phyloP scores from a whole-genome alignment of 1,140 invertebrate species.

The Cepaea nemoralis region DNA sequence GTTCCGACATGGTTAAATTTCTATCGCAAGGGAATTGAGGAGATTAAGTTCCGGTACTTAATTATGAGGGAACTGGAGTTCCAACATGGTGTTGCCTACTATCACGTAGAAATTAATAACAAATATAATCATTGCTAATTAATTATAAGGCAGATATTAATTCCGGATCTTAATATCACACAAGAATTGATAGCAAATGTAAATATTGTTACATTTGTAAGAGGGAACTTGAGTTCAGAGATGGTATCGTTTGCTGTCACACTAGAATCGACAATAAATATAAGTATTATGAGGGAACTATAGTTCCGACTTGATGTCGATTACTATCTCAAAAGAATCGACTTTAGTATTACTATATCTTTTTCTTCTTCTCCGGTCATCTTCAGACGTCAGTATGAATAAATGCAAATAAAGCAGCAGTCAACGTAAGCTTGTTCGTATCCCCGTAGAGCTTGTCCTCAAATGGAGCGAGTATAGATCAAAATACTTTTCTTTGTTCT shows the following conservation, averaged over 20 bases:
- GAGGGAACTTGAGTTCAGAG: not conserved
- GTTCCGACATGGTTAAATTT: not conserved
- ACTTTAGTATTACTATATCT: too few species aligned
- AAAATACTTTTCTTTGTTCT: too few species aligned
- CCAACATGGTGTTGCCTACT: not conserved
- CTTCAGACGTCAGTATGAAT: too few species aligned
- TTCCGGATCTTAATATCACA: constrained; percentile 63
- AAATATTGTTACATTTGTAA: constrained; percentile 58
- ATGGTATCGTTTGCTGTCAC: not conserved
- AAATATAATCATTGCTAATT: constrained; percentile 2
- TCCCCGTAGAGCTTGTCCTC: too few species aligned
- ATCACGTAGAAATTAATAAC: not conserved
- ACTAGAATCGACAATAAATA: not conserved
- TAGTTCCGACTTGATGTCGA: not conserved
- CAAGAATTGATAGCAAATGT: constrained; percentile 60
- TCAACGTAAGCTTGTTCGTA: too few species aligned
- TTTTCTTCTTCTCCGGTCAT: too few species aligned
- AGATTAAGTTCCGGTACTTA: not conserved
- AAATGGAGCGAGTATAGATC: too few species aligned
- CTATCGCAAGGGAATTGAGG: not conserved
- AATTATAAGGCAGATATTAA: too few species aligned
- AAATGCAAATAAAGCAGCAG: too few species aligned
- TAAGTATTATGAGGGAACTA: not conserved
- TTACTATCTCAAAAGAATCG: not conserved
- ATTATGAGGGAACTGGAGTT: not conserved